Percentiles rank a stretch among this genome's conserved stretches.
Evolutionary conservation across 2,113 vertebrate species (phyloP).

Genomic region (Melanocharis versteri): DNA sequence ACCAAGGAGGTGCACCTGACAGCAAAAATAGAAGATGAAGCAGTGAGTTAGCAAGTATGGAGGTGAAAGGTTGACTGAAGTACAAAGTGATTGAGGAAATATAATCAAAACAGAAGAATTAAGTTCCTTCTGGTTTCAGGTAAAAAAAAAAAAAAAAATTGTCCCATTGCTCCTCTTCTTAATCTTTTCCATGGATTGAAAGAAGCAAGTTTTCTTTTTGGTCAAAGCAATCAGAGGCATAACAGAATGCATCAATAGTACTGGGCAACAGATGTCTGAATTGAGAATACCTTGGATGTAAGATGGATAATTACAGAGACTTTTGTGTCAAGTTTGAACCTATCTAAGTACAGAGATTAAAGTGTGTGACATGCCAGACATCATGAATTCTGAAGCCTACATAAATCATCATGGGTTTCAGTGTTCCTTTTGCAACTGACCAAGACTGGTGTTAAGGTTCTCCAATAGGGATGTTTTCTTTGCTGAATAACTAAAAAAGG

Average conservation of each 20-base stretch:
- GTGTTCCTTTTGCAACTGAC: background rate
- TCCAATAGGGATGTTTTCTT: background rate
- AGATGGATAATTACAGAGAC: background rate
- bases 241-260: background rate
- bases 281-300: background rate
- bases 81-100: background rate
- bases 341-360: background rate
- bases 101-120: background rate
- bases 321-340: background rate
- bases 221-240: background rate
- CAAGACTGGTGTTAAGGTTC: background rate
- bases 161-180: background rate
- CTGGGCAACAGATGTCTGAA: background rate
- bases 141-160: background rate
- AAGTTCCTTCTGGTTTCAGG: background rate
- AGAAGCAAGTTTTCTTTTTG: background rate
- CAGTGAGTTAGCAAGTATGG: background rate
- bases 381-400: background rate
- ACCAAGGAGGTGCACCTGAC: background rate
- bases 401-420: background rate
- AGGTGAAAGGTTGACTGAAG: background rate
- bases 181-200: background rate
- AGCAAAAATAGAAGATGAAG: background rate
- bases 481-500: background rate
- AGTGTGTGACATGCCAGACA: background rate